Base-by-base conservation (phyloP, 2,888 invertebrate species). In the Galeruca laticollis region DNA sequence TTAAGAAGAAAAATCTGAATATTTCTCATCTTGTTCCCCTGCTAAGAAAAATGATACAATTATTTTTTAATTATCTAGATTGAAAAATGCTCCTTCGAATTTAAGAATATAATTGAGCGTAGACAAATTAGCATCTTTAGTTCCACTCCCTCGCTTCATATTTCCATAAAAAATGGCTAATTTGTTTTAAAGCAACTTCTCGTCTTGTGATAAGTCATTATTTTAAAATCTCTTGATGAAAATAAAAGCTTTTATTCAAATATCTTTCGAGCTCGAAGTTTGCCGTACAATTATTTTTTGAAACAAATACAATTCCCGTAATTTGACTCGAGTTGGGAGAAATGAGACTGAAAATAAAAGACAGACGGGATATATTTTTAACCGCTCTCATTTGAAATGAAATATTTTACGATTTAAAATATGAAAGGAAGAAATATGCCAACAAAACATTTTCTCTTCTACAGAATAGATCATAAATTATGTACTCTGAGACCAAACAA, bases 131-230 rank as follows among this genome's bases (percentile, higher is more conserved):
- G 74, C 70, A 75, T 76, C 73, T 69, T 76, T 73, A 73, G 61
- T 76, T 68, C 71, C 65, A 54, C 68, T 69, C 73, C 71, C 68
- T 62, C 61, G 65, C 67, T 31, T 73, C 70, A 37, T 67, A 75
- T 73, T 72, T 73, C 73, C 76, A 77, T 78, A 78, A 80, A 79
- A 79, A 78, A 77, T 76, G 75, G 73, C 77, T 76, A 81, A 80
- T 81, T 82, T 81, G 80, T 80, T 76, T 78, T 63, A 73, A 72
- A 71, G 76, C 69, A 77, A 78, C 79, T 80, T 79, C 79, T 77
- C 74, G 73, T 76, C 79, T 82, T 81, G 79, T 79, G 80, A 80
- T 82, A 79, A 81, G 79, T 79, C 78, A 81, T 82, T 82, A 82
- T 82, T 82, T 80, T 80, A 79, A 79, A 80, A 80, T 79, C 70